phyloP scores from a whole-genome alignment of 2,888 invertebrate genomes.

The Xylocampa areola region DNA sequence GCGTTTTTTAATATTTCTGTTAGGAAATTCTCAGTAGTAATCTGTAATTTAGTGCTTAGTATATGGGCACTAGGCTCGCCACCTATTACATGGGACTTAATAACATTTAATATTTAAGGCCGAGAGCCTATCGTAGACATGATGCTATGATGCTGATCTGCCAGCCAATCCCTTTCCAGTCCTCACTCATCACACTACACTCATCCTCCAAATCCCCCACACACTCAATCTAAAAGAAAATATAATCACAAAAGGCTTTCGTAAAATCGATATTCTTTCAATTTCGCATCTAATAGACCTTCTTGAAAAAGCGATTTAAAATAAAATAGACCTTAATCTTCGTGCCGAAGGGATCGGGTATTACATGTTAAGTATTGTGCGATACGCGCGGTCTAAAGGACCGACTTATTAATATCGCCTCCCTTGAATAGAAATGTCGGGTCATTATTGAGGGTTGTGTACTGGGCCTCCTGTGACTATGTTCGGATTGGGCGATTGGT shows the following conservation, averaged over 20 bases:
- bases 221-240: slow-evolving; percentile 21
- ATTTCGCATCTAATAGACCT: slow-evolving; percentile 52
- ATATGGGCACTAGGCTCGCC: too few species aligned
- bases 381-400: slow-evolving; percentile 50
- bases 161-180: background rate
- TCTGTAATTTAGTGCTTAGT: too few species aligned
- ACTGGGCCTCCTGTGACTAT: slow-evolving; percentile 53
- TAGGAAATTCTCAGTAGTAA: too few species aligned
- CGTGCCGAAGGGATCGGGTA: slow-evolving; percentile 48
- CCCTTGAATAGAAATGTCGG: slow-evolving; percentile 69
- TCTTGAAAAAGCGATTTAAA: slow-evolving; percentile 57
- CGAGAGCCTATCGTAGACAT: too few species aligned
- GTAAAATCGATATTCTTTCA: slow-evolving; percentile 49
- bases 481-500: slow-evolving; percentile 51
- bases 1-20: too few species aligned
- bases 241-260: slow-evolving; percentile 26
- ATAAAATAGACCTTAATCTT: slow-evolving; percentile 59
- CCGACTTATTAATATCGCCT: slow-evolving; percentile 70
- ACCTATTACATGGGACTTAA: too few species aligned
- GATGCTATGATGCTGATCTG: too few species aligned
- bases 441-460: slow-evolving; percentile 66
- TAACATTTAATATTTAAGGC: too few species aligned
- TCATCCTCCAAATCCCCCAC: background rate
- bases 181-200: background rate
- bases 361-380: slow-evolving; percentile 58